These are phyloP conservation scores for Pristionchus fissidentatus DNA, from an alignment of 2,888 invertebrate genomes.

Conservation along the genomic window DNA sequence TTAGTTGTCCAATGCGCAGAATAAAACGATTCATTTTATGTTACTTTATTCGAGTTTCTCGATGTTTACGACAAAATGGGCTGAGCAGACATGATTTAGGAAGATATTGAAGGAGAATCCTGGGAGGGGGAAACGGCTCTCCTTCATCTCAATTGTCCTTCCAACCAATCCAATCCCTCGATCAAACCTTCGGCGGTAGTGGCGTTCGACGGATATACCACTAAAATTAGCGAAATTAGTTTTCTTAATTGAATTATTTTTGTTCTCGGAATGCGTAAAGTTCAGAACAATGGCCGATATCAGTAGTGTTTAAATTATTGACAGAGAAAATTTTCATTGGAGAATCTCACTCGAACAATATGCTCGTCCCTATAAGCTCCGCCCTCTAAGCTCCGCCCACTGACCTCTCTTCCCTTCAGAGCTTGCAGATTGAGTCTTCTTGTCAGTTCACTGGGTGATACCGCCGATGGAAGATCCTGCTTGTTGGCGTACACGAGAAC, in stretches of 20 bases:
- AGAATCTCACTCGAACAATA: too few relatives aligned
- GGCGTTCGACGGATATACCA: slow-evolving; percentile 48
- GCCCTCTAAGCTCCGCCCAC: not conserved
- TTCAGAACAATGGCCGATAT: too few relatives aligned
- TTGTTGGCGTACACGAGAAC: slow-evolving; percentile 44
- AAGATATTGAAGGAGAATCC: not conserved
- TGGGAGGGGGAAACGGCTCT: not conserved
- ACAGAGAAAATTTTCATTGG: too few relatives aligned
- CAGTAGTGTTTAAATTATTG: too few relatives aligned
- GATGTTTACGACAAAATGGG: too few relatives aligned
- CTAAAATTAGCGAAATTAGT: too few relatives aligned
- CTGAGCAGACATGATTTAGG: slow-evolving; percentile 34
- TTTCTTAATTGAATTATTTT: too few relatives aligned
- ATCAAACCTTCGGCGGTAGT: slow-evolving; percentile 40
- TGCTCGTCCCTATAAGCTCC: too few relatives aligned
- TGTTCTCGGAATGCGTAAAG: too few relatives aligned
- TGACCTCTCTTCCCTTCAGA: slow-evolving; percentile 32
- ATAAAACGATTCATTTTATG: too few relatives aligned
- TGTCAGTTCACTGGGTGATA: slow-evolving; percentile 31
- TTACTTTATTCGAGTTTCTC: too few relatives aligned
- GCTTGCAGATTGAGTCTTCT: slow-evolving; percentile 26
- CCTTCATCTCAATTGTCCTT: slow-evolving; percentile 30
- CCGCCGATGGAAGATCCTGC: slow-evolving; percentile 32
- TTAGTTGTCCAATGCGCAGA: too few relatives aligned
- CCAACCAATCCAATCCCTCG: slow-evolving; percentile 48